Percentiles rank a stretch among this genome's conserved stretches.
Evolutionary conservation across 2,113 vertebrate genomes (phyloP).

Genomic region (Morone saxatilis): DNA sequence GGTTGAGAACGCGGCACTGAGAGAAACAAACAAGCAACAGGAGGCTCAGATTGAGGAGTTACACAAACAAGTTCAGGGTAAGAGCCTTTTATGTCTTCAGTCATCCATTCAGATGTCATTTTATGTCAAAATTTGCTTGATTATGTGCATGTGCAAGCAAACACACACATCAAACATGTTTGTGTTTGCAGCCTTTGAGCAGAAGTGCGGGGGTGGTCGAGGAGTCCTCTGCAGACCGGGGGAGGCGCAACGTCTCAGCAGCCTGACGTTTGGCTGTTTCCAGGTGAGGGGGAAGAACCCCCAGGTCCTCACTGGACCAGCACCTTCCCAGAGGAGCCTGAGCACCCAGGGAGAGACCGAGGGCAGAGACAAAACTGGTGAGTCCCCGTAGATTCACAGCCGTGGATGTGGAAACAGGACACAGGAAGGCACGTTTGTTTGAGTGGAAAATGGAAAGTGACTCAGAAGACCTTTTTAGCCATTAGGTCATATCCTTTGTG

Average conservation of each 20-base stretch:
- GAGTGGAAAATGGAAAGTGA: too few relatives aligned
- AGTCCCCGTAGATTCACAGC: constrained; percentile 2
- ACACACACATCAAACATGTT: neutral
- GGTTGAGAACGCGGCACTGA: constrained; percentile 92
- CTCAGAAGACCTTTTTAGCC: too few relatives aligned
- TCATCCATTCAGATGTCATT: neutral
- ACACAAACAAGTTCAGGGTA: constrained; percentile 91
- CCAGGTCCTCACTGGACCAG: constrained; percentile 85
- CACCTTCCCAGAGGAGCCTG: constrained; percentile 82
- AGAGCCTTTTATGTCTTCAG: neutral
- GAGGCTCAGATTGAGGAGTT: constrained; percentile 90
- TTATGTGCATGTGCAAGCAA: neutral
- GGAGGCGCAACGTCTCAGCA: constrained; percentile 92
- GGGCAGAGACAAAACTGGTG: constrained; percentile 45
- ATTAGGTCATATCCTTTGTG: too few relatives aligned
- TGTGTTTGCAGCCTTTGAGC: constrained; percentile 83
- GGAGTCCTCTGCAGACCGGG: constrained; percentile 80
- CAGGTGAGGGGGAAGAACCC: constrained; percentile 91
- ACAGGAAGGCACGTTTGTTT: too few relatives aligned
- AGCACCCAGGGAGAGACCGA: constrained; percentile 59
- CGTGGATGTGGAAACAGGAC: neutral
- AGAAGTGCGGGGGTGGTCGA: constrained; percentile 74
- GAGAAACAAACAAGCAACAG: constrained; percentile 91
- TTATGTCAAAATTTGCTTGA: neutral
- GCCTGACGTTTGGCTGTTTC: constrained; percentile 95